Conservation (phyloP, 2,888 invertebrate genomes). For the Campoplex capitator region DNA sequence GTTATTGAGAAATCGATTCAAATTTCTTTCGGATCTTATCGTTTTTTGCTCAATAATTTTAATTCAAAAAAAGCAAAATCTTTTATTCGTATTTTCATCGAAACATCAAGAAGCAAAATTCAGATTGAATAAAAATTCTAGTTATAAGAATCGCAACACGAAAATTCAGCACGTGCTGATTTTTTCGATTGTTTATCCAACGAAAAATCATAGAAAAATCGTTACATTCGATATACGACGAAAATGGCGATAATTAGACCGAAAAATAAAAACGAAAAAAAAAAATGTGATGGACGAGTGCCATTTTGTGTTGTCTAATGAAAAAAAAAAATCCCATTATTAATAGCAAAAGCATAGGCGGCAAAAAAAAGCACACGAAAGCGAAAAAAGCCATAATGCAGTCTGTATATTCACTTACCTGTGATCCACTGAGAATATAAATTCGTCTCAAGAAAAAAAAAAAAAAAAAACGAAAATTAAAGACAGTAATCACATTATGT, state of each 20-base stretch:
- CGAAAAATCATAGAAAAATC: no score
- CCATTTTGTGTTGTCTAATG: background rate
- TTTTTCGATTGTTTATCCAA: no score
- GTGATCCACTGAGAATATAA: constrained; percentile 46
- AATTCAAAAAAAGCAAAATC: no score
- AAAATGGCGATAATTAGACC: no score
- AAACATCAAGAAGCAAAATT: no score
- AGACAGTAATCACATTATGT: constrained; percentile 72
- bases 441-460: constrained; percentile 49
- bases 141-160: no score
- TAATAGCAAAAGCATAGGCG: constrained; percentile 33
- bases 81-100: no score
- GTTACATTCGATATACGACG: no score
- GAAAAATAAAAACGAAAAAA: background rate
- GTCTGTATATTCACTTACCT: constrained; percentile 78
- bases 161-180: no score
- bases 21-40: no score
- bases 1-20: background rate
- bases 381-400: constrained; percentile 77
- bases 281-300: background rate
- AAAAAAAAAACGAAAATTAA: constrained; percentile 11
- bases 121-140: no score
- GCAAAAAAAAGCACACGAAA: constrained; percentile 65
- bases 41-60: no score
- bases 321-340: constrained; percentile 27